Percentiles rank a stretch among this genome's conserved stretches.
phyloP scores from a whole-genome alignment of 2,888 invertebrate genomes.

The Ennomos quercinarius region DNA sequence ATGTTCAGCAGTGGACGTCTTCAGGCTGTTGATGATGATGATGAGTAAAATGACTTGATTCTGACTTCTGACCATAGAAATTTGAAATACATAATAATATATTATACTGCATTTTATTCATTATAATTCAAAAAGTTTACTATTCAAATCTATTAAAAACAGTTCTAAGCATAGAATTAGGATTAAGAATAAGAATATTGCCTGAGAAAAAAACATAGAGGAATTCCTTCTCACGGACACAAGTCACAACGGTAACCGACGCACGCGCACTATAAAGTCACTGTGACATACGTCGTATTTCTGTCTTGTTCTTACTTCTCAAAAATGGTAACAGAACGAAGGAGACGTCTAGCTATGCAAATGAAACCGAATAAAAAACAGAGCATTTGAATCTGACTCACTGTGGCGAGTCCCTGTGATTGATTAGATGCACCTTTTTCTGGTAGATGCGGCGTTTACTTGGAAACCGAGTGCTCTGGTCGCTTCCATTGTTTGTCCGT shows the following conservation, averaged over 20 bases:
- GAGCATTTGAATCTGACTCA: constrained; percentile 61
- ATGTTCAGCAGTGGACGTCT: too few species aligned
- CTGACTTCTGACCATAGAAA: too few species aligned
- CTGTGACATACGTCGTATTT: constrained; percentile 45
- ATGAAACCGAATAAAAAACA: constrained; percentile 66
- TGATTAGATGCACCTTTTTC: constrained; percentile 80
- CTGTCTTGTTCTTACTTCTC: constrained; percentile 51
- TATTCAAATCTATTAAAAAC: constrained; percentile 31
- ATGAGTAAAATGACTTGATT: too few species aligned
- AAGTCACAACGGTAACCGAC: constrained; percentile 75
- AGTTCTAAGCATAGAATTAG: constrained; percentile 43
- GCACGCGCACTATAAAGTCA: constrained; percentile 74
- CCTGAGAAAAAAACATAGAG: constrained; percentile 63
- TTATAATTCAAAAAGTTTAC: constrained; percentile 13
- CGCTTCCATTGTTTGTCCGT: constrained; percentile 63
- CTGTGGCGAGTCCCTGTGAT: constrained; percentile 69
- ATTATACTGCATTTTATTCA: constrained; percentile 13
- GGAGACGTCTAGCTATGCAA: constrained; percentile 65
- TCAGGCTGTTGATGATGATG: too few species aligned
- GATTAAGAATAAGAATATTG: constrained; percentile 59
- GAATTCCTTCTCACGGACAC: constrained; percentile 79
- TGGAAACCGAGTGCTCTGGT: constrained; percentile 56
- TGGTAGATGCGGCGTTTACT: constrained; percentile 60
- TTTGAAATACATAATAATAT: too few species aligned
- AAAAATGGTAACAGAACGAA: constrained; percentile 39